phyloP scores from a whole-genome alignment of 2,113 vertebrate genomes.

The Tinamus guttatus region DNA sequence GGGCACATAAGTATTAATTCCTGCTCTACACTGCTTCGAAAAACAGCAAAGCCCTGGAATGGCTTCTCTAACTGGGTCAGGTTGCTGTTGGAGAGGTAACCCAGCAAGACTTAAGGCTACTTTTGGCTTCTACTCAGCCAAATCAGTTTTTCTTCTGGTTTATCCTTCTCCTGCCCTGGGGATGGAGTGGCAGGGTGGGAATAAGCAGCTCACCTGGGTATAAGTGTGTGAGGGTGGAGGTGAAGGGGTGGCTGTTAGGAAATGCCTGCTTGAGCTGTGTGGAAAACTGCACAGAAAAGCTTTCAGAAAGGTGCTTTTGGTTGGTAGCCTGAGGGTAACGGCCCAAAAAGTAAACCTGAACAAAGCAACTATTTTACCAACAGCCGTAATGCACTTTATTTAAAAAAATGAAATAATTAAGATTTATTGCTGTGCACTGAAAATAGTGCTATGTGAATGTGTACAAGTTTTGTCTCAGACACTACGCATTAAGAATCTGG shows the following conservation, averaged over 20 bases:
- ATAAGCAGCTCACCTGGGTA: fast-evolving
- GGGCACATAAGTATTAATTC: fast-evolving
- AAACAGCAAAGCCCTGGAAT: background rate
- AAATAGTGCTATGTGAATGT: background rate
- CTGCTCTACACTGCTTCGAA: fast-evolving
- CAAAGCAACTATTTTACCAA: background rate
- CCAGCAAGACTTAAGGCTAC: background rate
- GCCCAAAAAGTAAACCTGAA: background rate
- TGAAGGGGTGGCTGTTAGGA: background rate
- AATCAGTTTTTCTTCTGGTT: background rate
- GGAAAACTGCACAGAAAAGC: background rate
- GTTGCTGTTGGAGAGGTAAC: background rate
- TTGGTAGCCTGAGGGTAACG: background rate
- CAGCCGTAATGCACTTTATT: background rate
- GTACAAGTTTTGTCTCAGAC: background rate
- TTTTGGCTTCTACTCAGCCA: background rate
- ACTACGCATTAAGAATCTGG: background rate
- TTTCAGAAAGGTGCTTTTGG: background rate
- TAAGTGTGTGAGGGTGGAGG: fast-evolving
- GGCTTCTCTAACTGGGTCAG: background rate
- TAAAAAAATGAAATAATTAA: background rate
- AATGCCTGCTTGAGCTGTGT: background rate
- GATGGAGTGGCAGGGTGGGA: too few species aligned
- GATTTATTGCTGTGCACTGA: fast-evolving
- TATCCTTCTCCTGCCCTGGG: fast-evolving